Conservation (phyloP, 2,888 invertebrate genomes). For the Trypoxylon attenuatum region DNA sequence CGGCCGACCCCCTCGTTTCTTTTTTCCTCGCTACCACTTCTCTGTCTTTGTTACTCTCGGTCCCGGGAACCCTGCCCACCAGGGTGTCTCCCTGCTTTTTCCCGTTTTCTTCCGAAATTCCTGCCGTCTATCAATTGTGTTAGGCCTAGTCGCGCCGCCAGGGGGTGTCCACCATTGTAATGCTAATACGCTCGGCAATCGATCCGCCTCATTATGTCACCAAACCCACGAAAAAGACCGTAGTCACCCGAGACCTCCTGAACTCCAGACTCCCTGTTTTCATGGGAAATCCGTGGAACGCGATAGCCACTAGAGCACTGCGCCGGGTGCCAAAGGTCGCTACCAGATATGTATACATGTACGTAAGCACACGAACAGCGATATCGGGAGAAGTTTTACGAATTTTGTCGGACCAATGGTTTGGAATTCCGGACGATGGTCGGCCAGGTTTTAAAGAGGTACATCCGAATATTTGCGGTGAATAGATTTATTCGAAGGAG, state of each 20-base stretch:
- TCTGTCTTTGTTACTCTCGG: conserved; percentile 24
- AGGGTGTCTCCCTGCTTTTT: conserved; percentile 56
- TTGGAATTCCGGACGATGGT: no score
- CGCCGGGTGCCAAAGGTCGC: conserved; percentile 11
- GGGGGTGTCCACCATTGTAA: conserved; percentile 67
- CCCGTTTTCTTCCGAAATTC: conserved; percentile 69
- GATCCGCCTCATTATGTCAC: conserved; percentile 71
- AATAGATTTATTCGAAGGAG: conserved; percentile 24
- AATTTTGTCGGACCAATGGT: no score
- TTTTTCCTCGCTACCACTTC: conserved; percentile 16
- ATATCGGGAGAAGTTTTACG: neutral
- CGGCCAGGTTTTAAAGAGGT: no score
- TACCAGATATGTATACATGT: neutral
- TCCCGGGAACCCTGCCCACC: conserved; percentile 43
- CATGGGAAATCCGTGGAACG: conserved; percentile 55
- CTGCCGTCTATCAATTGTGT: conserved; percentile 69
- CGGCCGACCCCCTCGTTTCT: conserved; percentile 2
- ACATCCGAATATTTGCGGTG: conserved; percentile 6
- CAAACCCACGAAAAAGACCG: conserved; percentile 58
- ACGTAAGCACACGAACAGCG: no score
- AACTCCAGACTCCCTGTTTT: conserved; percentile 34
- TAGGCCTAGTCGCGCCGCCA: conserved; percentile 56
- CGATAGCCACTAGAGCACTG: neutral
- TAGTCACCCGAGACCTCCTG: conserved; percentile 56
- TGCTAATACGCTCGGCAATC: conserved; percentile 70